Evolutionary conservation across 1,140 invertebrate species (phyloP), one percentile per base, ranked within the genome.

Genomic region (Anastrepha ludens): DNA sequence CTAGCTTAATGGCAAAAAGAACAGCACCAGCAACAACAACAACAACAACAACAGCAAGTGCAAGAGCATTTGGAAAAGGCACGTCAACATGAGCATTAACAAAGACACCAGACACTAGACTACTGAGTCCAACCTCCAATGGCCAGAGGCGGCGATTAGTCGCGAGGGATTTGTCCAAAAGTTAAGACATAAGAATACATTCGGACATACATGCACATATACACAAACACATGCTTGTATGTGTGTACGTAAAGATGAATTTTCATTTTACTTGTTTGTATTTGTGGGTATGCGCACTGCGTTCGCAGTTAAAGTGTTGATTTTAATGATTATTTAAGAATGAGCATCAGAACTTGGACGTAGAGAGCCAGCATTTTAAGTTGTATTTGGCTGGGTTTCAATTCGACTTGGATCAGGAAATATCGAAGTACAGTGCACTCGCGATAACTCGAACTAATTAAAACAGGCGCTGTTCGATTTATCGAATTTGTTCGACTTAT

Each of bases 71-170:
- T 11, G 29, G 64, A 39, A 20, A 39, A 29, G 74, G 41, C 47
- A 15, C 74, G 74, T 81, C 74, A 81, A 55, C 74, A 81, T 81
- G 47, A 81, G 47, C 74, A 81, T 81, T 81, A 81, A 81, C 74
- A 29, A 41, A 55, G 74, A 81, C n/a, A 81, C 74, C 17, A 55
- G 74, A 9, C 50, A 1, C 41, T 1, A 47, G 0, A 4, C 44
- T 13, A 74, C 70, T 44, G 64, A 67, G 74, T 55, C n/a, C 74
- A 55, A 50, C 74, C 47, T 55, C 47, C 47, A 20, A 55, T 55
- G 74, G 44, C 74, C 74, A 81, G 47, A 81, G 74, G 74, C 74
- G 74, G 74, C 47, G 44, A 81, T 81, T 81, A 81, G 74, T 81
- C 74, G 47, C 74, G 74, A 81, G 74, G 74, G 74, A 81, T 81